A percentile compares a stretch with the other conserved stretches of the same genome.
phyloP scores from a whole-genome alignment of 2,113 vertebrate genomes.

The Megaceryle torquata region DNA sequence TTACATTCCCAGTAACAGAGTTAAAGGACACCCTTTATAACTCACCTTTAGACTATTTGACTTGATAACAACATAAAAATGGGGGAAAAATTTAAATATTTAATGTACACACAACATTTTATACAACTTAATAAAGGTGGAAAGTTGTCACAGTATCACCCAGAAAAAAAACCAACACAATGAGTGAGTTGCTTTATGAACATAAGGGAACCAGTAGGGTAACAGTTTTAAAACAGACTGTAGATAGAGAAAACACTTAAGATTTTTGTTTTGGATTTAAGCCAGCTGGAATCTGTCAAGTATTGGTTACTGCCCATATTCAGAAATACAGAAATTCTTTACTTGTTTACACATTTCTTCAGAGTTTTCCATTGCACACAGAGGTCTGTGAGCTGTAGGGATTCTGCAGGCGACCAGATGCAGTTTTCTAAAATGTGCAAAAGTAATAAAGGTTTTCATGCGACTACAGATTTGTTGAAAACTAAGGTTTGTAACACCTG shows the following conservation, averaged over 20 bases:
- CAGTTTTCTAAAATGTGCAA: not conserved
- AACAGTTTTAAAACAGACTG: not conserved
- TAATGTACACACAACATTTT: not conserved
- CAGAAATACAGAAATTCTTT: not conserved
- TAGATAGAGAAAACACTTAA: not conserved
- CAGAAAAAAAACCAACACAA: not conserved
- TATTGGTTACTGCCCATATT: not conserved
- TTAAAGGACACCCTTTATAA: not conserved
- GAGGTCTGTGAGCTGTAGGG: not conserved
- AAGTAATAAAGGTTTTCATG: not conserved
- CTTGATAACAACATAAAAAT: not conserved
- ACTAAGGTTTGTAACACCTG: not conserved
- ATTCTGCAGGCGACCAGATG: not conserved
- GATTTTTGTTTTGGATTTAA: not conserved
- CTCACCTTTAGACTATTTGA: not conserved
- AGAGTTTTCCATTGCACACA: not conserved
- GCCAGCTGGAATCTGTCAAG: not conserved
- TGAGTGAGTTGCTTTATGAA: not conserved
- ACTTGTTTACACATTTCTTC: not conserved
- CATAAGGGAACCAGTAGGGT: not conserved
- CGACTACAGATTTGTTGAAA: not conserved
- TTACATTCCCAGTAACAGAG: not conserved
- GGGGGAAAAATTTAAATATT: not conserved
- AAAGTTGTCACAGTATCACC: not conserved
- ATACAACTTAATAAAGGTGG: not conserved